A percentile compares a stretch with the other conserved stretches of the same genome.
phyloP scores from a whole-genome alignment of 2,797 vertebrate genomes.

The Acrossocheilus wenchowensis region DNA sequence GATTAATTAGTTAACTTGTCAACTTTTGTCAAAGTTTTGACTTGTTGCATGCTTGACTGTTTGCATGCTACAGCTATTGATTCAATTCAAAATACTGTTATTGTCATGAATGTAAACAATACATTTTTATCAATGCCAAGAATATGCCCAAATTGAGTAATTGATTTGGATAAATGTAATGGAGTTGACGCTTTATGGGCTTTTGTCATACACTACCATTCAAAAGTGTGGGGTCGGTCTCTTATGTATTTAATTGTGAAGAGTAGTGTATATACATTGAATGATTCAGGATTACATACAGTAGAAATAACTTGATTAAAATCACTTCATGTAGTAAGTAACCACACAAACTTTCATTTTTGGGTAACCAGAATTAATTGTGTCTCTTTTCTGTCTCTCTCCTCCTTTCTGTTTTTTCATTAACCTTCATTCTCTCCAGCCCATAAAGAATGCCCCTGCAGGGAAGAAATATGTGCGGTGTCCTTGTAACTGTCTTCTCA shows the following conservation, averaged over 20 bases:
- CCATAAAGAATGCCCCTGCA: conserved; percentile 92
- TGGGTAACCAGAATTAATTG: conserved; percentile 36
- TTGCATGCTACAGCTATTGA: not conserved
- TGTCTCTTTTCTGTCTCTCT: conserved; percentile 14
- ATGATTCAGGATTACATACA: not conserved
- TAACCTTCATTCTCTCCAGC: conserved; percentile 75
- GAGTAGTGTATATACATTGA: not conserved
- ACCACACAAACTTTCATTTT: not conserved
- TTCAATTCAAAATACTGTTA: not conserved
- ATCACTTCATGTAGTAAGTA: not conserved
- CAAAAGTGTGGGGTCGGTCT: not conserved
- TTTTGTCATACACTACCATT: not conserved
- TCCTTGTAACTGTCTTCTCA: conserved; percentile 94
- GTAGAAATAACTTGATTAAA: not conserved
- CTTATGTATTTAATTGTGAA: not conserved
- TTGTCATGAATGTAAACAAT: not conserved
- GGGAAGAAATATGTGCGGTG: conserved; percentile 96
- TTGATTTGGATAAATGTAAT: not conserved
- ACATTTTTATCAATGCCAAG: not conserved
- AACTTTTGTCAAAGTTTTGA: not conserved
- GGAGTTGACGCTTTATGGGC: not conserved
- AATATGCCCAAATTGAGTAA: not conserved
- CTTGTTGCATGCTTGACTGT: not conserved
- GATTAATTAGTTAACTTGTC: not conserved
- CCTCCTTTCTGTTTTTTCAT: conserved; percentile 11